Evolutionary conservation across 2,888 invertebrate genomes (phyloP).

Genomic region (Scelioninae gen. 2): DNA sequence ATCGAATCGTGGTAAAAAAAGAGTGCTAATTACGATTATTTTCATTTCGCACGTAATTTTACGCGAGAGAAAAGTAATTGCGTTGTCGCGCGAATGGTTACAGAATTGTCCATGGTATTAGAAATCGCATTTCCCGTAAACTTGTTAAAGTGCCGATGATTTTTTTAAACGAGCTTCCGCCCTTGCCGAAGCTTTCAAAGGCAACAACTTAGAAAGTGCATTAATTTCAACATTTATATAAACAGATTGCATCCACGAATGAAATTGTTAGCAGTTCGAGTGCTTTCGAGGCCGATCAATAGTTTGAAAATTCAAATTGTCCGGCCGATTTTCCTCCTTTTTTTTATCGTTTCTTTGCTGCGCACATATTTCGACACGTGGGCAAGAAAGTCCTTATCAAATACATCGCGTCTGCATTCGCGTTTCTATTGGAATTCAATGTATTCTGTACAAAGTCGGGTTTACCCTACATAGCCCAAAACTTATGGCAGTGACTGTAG

Average conservation of each 20-base stretch:
- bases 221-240: slow-evolving; percentile 6
- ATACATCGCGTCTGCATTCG: slow-evolving; percentile 12
- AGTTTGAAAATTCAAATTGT: slow-evolving; percentile 9
- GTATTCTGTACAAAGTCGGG: slow-evolving; percentile 34
- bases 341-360: neutral
- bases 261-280: slow-evolving; percentile 14
- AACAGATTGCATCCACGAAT: slow-evolving; percentile 3
- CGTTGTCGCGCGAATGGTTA: too few species aligned
- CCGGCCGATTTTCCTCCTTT: neutral
- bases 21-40: too few species aligned
- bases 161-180: neutral
- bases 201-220: neutral
- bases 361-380: slow-evolving; percentile 14
- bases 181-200: slow-evolving; percentile 2
- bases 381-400: slow-evolving; percentile 20
- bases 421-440: slow-evolving; percentile 31
- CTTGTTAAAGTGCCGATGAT: slow-evolving; percentile 1
- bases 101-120: neutral
- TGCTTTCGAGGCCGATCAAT: neutral
- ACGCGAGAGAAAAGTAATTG: too few species aligned
- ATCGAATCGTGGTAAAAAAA: too few species aligned
- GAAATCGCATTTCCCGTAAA: neutral
- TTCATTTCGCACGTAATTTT: too few species aligned
- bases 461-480: slow-evolving; percentile 17
- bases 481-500: slow-evolving; percentile 12